Base-by-base conservation (phyloP, 2,113 vertebrate species). In the Toxostoma redivivum region DNA sequence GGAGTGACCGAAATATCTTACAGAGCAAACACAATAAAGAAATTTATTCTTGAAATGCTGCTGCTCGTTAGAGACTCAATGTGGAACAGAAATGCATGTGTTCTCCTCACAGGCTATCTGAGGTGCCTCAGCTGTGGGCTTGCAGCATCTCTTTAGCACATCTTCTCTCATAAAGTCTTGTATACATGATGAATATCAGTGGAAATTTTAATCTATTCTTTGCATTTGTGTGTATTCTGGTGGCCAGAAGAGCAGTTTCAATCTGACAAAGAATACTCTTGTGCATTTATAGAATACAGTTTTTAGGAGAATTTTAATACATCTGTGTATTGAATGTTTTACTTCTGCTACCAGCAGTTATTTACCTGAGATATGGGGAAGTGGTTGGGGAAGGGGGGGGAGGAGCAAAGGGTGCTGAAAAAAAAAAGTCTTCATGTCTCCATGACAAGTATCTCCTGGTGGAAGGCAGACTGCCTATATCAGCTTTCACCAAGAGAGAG, bases 371-470 rank as follows among this genome's bases (percentile, higher is more conserved):
- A 50, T 42, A 47, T 12, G 33, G 62, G 16, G 57, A 92, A 82
- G 42, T 57, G 31, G 21, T 0, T 45, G 77, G 28, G 44, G 21
- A 67, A 81, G 47, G 4, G 2, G 2, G 4, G 5, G 12, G 2
- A 72, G 12, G 2, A 72, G 56, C 9, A 12, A 65, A n/a, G 7
- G 4, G 1, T 69, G 9, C 15, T 3, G 37, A 19, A 31, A 35
- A 60, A 35, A 60, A 35, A 44, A 37, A 19, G 19, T 16, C 10
- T 24, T 62, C 23, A 4, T 53, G 14, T 48, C 27, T 60, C n/a
- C 47, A 58, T 45, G 30, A 42, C 11, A 72, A 38, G 12, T 54
- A 45, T 65, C 8, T 80, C 12, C 45, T 53, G 19, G 70, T 54
- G 11, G 38, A 92, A 77, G 42, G 21, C 33, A 67, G 48, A 19